Evolutionary conservation across 2,797 vertebrate genomes (phyloP).

Genomic region (Hozukius guyotensis): DNA sequence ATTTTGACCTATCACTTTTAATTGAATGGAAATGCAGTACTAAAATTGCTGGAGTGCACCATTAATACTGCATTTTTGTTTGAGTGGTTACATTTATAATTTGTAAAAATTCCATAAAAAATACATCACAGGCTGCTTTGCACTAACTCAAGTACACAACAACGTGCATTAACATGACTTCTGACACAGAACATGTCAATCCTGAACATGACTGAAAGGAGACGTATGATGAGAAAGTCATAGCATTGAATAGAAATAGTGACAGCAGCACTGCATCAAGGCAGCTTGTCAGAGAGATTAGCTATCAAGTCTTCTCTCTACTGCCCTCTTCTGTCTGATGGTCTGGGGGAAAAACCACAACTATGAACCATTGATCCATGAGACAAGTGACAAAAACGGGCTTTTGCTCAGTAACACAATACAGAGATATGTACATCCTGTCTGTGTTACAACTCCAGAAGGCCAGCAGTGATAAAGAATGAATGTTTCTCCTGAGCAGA

Average conservation of each 20-base stretch:
- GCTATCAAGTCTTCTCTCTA: conserved; percentile 6
- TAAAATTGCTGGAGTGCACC: not conserved
- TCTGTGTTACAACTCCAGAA: not conserved
- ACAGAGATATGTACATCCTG: not conserved
- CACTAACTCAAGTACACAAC: not conserved
- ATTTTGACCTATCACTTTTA: too few species aligned
- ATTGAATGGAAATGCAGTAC: too few species aligned
- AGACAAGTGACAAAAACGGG: not conserved
- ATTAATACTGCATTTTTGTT: not conserved
- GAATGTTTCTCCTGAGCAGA: not conserved
- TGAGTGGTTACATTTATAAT: not conserved
- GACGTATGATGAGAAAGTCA: not conserved
- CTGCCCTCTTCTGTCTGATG: conserved; percentile 37
- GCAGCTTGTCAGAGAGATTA: not conserved
- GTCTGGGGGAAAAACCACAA: not conserved
- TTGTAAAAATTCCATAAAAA: too few species aligned
- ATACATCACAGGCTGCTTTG: not conserved
- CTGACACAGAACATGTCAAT: not conserved
- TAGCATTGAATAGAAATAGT: not conserved
- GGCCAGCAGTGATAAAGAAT: not conserved
- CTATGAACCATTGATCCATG: not conserved
- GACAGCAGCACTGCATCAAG: not conserved
- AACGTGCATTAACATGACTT: not conserved
- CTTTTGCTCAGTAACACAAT: not conserved
- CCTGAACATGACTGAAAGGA: not conserved